A percentile compares a stretch with the other conserved stretches of the same genome.
phyloP scores from a whole-genome alignment of 92 coral and sea anemone species.

The Isaurus tuberculatus region DNA sequence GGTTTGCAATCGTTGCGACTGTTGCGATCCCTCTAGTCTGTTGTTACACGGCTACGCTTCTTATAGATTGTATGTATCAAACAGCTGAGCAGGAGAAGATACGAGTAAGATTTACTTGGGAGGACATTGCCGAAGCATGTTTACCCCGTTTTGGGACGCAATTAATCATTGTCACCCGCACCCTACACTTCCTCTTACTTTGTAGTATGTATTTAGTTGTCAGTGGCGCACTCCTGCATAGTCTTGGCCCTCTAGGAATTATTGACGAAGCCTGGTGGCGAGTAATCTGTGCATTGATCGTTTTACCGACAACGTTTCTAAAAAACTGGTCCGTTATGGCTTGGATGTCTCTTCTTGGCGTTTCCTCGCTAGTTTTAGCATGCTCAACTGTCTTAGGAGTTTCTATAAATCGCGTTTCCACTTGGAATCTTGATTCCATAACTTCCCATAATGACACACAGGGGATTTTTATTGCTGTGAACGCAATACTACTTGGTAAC shows the following conservation, averaged over 20 bases:
- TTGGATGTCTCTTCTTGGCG: constrained; percentile 17
- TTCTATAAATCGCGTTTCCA: not conserved
- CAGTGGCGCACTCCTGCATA: constrained; percentile 25
- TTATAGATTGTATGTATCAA: constrained; percentile 30
- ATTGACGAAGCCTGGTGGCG: constrained; percentile 33
- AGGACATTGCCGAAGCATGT: constrained; percentile 31
- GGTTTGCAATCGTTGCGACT: constrained; percentile 28
- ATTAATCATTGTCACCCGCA: constrained; percentile 25
- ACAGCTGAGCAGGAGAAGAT: constrained; percentile 4
- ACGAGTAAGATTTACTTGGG: constrained; percentile 25
- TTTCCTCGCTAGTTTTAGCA: not conserved
- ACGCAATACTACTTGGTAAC: constrained; percentile 35
- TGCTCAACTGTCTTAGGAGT: not conserved
- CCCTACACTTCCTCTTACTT: constrained; percentile 4
- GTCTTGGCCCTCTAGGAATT: not conserved
- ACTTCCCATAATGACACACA: not conserved
- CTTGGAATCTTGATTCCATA: constrained; percentile 22
- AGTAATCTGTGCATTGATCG: constrained; percentile 11
- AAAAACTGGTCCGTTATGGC: constrained; percentile 19
- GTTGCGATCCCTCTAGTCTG: constrained; percentile 32
- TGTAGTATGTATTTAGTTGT: constrained; percentile 34
- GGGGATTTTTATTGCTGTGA: constrained; percentile 30
- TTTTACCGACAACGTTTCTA: constrained; percentile 24
- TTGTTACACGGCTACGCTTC: constrained; percentile 29
- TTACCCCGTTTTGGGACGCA: constrained; percentile 21